Evolutionary conservation across 1,140 invertebrate species (phyloP).

Genomic region (Rhopalosiphum padi): DNA sequence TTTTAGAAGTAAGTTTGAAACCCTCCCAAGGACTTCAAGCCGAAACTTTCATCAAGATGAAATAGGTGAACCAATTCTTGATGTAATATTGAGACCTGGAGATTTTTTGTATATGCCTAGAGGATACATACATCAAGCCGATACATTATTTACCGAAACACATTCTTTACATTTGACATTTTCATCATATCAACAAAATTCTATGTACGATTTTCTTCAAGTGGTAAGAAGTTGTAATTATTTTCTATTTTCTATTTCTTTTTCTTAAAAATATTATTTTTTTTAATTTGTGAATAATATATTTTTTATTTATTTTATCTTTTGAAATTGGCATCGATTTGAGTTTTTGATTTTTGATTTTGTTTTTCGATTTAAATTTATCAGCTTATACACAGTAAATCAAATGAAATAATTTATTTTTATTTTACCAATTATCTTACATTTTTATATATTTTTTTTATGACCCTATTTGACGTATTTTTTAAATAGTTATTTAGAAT

Average conservation of each 20-base stretch:
- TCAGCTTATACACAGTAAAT: neutral
- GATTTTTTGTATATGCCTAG: conserved; percentile 93
- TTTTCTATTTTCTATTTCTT: neutral
- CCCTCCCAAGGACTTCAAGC: conserved; percentile 82
- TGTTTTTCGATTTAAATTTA: neutral
- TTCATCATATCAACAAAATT: conserved; percentile 89
- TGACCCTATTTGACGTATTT: neutral
- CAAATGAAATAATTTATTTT: neutral
- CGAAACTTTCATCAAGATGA: conserved; percentile 81
- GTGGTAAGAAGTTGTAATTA: conserved; percentile 66
- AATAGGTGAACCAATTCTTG: conserved; percentile 80
- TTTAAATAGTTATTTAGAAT: neutral
- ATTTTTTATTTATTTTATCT: neutral
- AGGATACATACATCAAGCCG: conserved; percentile 91
- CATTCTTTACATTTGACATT: conserved; percentile 94
- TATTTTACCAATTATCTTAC: neutral
- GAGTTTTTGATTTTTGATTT: neutral
- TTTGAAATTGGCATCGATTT: neutral
- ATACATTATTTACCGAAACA: conserved; percentile 71
- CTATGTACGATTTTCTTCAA: conserved; percentile 88
- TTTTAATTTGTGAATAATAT: neutral
- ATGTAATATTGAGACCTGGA: conserved; percentile 82
- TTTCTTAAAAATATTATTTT: neutral
- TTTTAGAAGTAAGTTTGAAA: conserved; percentile 66
- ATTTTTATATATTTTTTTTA: too few relatives aligned